A percentile compares a stretch with the other conserved stretches of the same genome.
phyloP scores from a whole-genome alignment of 2,113 vertebrate species.

The Heterotis niloticus region DNA sequence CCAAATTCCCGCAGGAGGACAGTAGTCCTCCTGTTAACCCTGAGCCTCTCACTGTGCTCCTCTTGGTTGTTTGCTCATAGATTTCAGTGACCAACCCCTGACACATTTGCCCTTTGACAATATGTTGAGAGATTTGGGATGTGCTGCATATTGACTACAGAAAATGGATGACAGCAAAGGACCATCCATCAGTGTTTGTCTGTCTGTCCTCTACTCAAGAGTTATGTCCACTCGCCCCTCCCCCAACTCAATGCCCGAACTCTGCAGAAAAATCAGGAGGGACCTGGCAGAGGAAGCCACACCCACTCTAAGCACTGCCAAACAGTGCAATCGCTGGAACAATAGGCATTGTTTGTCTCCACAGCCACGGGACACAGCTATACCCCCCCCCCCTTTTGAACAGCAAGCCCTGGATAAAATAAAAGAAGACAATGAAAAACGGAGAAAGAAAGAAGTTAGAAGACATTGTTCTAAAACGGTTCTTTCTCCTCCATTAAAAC shows the following conservation, averaged over 20 bases:
- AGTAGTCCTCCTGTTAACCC: not conserved
- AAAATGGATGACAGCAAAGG: not conserved
- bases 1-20: not conserved
- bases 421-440: not conserved
- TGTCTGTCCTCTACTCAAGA: not conserved
- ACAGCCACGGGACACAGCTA: not conserved
- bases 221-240: not conserved
- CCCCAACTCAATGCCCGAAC: not conserved
- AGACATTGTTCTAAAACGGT: not conserved
- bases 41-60: not conserved
- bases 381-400: not conserved
- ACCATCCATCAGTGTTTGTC: slow-evolving; percentile 26
- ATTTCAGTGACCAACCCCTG: slow-evolving; percentile 11
- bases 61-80: slow-evolving; percentile 7
- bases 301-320: not conserved
- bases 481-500: not conserved
- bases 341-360: slow-evolving; percentile 19
- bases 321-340: slow-evolving; percentile 1
- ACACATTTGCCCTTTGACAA: slow-evolving; percentile 16
- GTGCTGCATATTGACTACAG: not conserved
- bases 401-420: not conserved
- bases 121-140: slow-evolving; percentile 13
- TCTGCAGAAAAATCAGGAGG: not conserved
- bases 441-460: not conserved
- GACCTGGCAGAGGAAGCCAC: not conserved